Evolutionary conservation across 2,113 vertebrate species (phyloP).

Genomic region (Eubucco bourcierii): DNA sequence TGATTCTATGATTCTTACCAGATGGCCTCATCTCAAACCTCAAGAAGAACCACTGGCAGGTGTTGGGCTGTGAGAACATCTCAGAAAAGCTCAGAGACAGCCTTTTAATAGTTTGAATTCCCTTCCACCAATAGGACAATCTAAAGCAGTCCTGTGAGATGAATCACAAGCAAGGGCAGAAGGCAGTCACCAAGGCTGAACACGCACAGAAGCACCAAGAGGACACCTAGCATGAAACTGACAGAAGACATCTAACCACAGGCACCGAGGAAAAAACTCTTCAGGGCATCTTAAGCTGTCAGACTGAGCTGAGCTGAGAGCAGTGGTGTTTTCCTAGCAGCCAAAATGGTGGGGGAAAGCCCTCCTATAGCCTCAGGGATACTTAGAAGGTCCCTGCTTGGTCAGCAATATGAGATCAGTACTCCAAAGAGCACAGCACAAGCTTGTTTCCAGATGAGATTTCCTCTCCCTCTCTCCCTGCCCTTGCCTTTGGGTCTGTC

Average conservation of each 20-base stretch:
- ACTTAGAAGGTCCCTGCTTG: not conserved
- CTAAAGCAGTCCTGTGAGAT: not conserved
- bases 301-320: not conserved
- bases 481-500: not conserved
- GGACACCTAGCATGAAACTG: not conserved
- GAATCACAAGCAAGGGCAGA: not conserved
- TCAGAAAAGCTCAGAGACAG: too few species aligned
- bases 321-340: not conserved
- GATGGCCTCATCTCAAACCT: too few species aligned
- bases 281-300: not conserved
- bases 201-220: not conserved
- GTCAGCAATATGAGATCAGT: not conserved
- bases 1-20: too few species aligned
- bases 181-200: not conserved
- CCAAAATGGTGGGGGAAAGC: rapidly evolving
- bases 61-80: too few species aligned
- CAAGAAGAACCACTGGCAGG: too few species aligned
- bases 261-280: not conserved
- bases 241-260: not conserved
- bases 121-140: not conserved
- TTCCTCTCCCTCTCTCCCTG: not conserved
- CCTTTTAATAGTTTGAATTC: not conserved
- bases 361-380: not conserved
- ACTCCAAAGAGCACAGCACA: not conserved
- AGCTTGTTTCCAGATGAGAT: not conserved